phyloP scores from a whole-genome alignment of 2,113 vertebrate genomes.

The Entelurus aequoreus region DNA sequence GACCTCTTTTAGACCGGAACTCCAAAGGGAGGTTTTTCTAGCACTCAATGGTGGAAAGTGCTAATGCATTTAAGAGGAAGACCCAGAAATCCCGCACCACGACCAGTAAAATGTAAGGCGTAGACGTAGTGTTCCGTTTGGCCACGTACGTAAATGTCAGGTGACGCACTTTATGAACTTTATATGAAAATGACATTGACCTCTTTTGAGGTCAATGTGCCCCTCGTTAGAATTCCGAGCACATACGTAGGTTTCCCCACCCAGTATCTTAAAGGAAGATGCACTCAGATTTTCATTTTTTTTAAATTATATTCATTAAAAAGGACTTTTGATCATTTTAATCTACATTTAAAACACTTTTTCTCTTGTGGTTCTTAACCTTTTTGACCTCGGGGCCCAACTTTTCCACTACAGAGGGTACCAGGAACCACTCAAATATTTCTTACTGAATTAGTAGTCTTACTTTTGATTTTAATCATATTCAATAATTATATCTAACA shows the following conservation, averaged over 20 bases:
- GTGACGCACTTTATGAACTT: conserved; percentile 18
- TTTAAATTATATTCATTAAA: too few relatives aligned
- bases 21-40: neutral
- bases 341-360: too few relatives aligned
- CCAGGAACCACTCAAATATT: too few relatives aligned
- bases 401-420: too few relatives aligned
- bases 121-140: conserved; percentile 1
- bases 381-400: too few relatives aligned
- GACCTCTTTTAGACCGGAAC: neutral
- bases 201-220: conserved; percentile 33
- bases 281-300: too few relatives aligned
- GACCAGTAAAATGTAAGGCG: conserved; percentile 13
- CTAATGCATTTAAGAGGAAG: neutral
- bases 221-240: conserved; percentile 7
- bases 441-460: too few relatives aligned
- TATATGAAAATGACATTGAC: conserved; percentile 21
- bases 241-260: conserved; percentile 18
- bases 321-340: too few relatives aligned
- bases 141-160: conserved; percentile 4
- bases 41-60: neutral
- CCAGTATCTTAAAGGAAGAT: neutral
- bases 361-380: too few relatives aligned
- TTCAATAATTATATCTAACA: too few relatives aligned
- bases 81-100: conserved; percentile 14
- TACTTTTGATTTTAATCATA: too few relatives aligned